phyloP scores from a whole-genome alignment of 1,140 invertebrate species.

The Heliconius melpomene region DNA sequence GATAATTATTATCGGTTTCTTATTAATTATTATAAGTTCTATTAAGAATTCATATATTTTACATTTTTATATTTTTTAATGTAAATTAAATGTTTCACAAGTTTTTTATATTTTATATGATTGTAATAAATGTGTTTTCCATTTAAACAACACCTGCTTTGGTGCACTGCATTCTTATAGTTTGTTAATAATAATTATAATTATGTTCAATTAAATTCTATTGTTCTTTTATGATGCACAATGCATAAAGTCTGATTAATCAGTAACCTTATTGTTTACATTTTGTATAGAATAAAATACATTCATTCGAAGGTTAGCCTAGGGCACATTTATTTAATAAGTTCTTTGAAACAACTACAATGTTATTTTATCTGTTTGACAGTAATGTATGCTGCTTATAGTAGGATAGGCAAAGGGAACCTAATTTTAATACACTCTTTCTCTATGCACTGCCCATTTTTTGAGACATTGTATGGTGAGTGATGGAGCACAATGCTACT shows the following conservation, averaged over 20 bases:
- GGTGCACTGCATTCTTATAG: background rate
- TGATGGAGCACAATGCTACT: too few relatives aligned
- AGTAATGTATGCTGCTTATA: too few relatives aligned
- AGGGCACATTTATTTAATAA: background rate
- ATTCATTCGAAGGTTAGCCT: too few relatives aligned
- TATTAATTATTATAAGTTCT: background rate
- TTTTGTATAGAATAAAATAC: background rate
- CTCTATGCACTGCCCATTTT: too few relatives aligned
- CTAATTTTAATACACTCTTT: too few relatives aligned
- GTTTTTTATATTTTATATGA: background rate
- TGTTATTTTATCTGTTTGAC: too few relatives aligned
- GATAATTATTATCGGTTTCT: constrained; percentile 17
- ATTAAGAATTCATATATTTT: background rate
- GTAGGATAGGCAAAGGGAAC: too few relatives aligned
- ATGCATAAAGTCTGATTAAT: background rate
- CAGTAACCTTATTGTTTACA: background rate
- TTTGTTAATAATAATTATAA: background rate
- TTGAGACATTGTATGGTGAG: too few relatives aligned
- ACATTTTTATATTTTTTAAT: too few relatives aligned
- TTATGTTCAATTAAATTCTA: background rate
- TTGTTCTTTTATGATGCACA: background rate
- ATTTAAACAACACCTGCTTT: background rate
- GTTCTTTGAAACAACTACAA: too few relatives aligned
- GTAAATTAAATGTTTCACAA: background rate
- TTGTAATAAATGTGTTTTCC: background rate